Base-by-base conservation (phyloP, 2,113 vertebrate genomes). In the Osmerus mordax region DNA sequence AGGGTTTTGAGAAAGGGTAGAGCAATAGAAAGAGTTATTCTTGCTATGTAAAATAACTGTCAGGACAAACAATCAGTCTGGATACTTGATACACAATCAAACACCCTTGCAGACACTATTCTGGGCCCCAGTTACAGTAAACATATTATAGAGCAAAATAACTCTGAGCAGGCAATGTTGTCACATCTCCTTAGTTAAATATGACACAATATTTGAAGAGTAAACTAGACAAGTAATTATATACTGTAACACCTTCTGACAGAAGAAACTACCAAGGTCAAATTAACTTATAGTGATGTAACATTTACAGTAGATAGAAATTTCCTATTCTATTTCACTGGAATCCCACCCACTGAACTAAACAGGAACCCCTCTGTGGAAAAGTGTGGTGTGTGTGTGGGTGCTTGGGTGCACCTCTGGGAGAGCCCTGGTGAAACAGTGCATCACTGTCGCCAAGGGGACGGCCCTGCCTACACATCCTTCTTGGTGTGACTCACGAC, bases 351-450 rank as follows among this genome's bases (percentile, higher is more conserved):
- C 9, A 7, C 41, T 47, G 41, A 83, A 79, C 86, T 70, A 56
- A 56, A 36, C 32, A 36, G 32, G 32, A 65, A 36, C 64, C 74
- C 81, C 79, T 81, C 60, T 0, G 70, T 87, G 89, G 88, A 90
- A 90, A 89, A 32, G 56, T 71, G 65, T 69, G 52, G 81, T 83
- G 61, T 64, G 51, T 52, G 32, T 11, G 60, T 73, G 67, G 80
- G 85, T 16, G 81, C 70, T 28, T 71, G 62, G 82, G 82, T 69
- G 67, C 84, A 78, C 76, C 75, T 29, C 70, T 19, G 71, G 89
- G 90, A 90, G 84, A 91, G 81, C 87, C 89, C 89, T 86, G 89
- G 54, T 84, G 86, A 90, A 84, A 85, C 79, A 77, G 83, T 90
- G 41, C 88, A 85, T 79, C 14, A 32, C 15, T 36, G 28, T 64